These are phyloP conservation scores for Illadopsis cleaveri DNA, from an alignment of 2,113 vertebrate genomes.

Conservation along the genomic window DNA sequence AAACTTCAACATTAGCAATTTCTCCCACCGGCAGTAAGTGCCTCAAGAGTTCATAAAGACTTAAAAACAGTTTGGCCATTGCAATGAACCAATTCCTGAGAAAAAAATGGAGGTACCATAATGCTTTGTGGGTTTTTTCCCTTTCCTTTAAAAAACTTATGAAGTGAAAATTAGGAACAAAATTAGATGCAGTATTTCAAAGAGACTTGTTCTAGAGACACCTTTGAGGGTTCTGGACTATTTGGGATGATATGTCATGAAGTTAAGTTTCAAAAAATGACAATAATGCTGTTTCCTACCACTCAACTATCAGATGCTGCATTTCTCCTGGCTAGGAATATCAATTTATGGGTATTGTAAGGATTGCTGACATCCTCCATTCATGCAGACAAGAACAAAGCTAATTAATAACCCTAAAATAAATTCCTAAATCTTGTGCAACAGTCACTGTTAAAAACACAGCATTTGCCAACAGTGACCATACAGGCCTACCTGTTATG, in stretches of 20 bases:
- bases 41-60: background rate
- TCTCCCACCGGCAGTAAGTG: background rate
- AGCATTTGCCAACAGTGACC: background rate
- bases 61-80: background rate
- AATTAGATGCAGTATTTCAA: background rate
- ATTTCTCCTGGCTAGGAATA: background rate
- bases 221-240: background rate
- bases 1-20: background rate
- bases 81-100: background rate
- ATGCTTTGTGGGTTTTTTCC: rapidly evolving
- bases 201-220: background rate
- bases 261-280: background rate
- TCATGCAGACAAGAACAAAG: background rate
- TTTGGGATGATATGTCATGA: background rate
- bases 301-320: background rate
- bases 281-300: background rate
- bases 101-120: background rate
- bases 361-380: background rate
- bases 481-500: rapidly evolving
- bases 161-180: background rate
- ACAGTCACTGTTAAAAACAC: background rate
- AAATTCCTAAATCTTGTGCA: background rate
- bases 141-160: background rate
- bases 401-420: background rate
- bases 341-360: background rate